Conservation (phyloP, 2,888 invertebrate genomes). For the Nesidiocoris tenuis region DNA sequence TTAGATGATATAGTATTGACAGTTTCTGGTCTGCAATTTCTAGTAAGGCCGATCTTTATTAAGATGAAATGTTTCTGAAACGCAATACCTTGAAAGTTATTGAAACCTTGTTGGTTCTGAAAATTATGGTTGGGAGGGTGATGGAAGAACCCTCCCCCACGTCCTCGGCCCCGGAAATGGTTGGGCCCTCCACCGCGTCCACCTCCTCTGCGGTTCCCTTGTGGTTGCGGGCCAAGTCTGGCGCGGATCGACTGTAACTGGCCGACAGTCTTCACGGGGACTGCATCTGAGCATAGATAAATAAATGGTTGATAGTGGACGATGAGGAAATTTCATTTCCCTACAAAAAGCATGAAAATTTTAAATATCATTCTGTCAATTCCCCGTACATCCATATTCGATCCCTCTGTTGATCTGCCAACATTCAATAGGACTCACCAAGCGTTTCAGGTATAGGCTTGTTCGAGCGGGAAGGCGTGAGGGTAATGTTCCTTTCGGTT, state of each 20-base stretch:
- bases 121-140: conserved; percentile 6
- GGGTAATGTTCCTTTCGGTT: conserved; percentile 33
- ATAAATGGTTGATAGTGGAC: too few species aligned
- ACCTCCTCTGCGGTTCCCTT: background rate
- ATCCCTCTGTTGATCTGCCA: too few species aligned
- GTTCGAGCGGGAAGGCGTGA: conserved; percentile 13
- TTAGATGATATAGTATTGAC: too few species aligned
- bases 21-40: too few species aligned
- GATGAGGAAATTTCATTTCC: too few species aligned
- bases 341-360: too few species aligned
- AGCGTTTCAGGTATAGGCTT: conserved; percentile 37
- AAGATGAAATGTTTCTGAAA: too few species aligned
- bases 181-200: conserved; percentile 6
- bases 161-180: conserved; percentile 17
- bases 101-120: conserved; percentile 5
- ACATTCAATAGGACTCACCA: conserved; percentile 14
- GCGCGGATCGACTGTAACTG: conserved; percentile 1
- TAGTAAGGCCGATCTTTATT: too few species aligned
- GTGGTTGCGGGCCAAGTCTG: background rate
- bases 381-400: too few species aligned
- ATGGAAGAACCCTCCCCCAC: conserved; percentile 17
- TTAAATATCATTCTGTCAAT: too few species aligned
- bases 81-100: conserved; percentile 30
- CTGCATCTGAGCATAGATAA: conserved; percentile 24
- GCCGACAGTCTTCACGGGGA: conserved; percentile 30